Conservation (phyloP, 2,797 vertebrate species). For the Cichlasoma orientale region DNA sequence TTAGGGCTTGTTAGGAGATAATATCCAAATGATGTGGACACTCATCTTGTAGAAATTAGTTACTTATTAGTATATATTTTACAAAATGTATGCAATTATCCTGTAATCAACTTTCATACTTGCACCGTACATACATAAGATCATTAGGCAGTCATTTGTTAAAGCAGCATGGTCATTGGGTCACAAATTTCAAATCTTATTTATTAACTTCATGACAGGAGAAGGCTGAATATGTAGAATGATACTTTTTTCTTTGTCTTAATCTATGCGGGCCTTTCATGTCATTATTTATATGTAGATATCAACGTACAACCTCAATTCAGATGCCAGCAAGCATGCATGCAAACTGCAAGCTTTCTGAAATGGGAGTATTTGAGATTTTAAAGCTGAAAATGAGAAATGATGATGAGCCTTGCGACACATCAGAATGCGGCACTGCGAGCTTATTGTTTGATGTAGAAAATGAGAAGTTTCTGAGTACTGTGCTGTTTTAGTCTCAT, state of each 20-base stretch:
- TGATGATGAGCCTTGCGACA: not conserved
- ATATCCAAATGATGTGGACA: not conserved
- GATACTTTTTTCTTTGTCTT: not conserved
- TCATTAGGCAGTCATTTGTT: not conserved
- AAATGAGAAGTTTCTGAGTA: conserved; percentile 7
- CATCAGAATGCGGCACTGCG: not conserved
- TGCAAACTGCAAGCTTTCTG: not conserved
- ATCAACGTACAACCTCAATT: not conserved
- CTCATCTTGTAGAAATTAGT: not conserved
- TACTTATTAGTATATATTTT: not conserved
- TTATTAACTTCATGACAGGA: not conserved
- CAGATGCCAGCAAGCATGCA: not conserved
- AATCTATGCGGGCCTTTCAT: not conserved
- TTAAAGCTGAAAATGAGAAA: not conserved
- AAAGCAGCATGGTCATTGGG: not conserved
- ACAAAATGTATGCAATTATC: not conserved
- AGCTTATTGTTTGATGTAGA: not conserved
- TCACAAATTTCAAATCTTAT: not conserved
- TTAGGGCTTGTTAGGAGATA: not conserved
- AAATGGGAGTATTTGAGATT: not conserved
- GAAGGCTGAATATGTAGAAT: not conserved
- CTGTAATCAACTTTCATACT: not conserved
- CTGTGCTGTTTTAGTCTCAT: conserved; percentile 11
- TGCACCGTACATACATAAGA: not conserved
- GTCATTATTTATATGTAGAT: not conserved